These are phyloP conservation scores for Centropus bengalensis DNA, from an alignment of 2,113 vertebrate genomes.

Conservation along the genomic window DNA sequence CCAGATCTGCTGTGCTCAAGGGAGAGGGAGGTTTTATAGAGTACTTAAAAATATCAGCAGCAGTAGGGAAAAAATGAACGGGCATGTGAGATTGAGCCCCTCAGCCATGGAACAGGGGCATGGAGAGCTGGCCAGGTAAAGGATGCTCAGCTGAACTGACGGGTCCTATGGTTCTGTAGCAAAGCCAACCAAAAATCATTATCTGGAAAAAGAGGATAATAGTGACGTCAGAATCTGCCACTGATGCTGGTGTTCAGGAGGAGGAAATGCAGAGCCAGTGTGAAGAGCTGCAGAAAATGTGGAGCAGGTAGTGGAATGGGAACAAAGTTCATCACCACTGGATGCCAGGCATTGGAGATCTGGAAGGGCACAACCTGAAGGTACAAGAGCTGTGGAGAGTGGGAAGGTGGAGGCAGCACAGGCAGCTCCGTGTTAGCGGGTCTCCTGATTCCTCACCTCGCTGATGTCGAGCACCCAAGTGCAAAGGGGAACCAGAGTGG, in stretches of 20 bases:
- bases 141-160: not conserved
- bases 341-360: not conserved
- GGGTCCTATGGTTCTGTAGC: not conserved
- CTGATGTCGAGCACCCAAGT: not conserved
- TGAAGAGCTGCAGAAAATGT: not conserved
- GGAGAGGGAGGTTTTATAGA: not conserved
- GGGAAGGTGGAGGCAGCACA: not conserved
- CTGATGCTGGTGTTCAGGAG: not conserved
- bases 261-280: not conserved
- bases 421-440: not conserved
- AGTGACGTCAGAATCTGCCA: not conserved
- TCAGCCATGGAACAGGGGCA: fast-evolving
- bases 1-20: not conserved
- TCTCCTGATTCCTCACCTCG: not conserved
- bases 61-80: not conserved
- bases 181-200: not conserved
- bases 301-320: not conserved
- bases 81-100: not conserved
- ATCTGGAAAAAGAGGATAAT: not conserved
- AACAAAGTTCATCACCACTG: not conserved
- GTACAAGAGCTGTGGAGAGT: not conserved
- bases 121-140: not conserved
- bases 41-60: not conserved
- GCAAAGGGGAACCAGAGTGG: not conserved
- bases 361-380: not conserved